A percentile compares a stretch with the other conserved stretches of the same genome.
phyloP scores from a whole-genome alignment of 2,113 vertebrate genomes.

The Murina feae region DNA sequence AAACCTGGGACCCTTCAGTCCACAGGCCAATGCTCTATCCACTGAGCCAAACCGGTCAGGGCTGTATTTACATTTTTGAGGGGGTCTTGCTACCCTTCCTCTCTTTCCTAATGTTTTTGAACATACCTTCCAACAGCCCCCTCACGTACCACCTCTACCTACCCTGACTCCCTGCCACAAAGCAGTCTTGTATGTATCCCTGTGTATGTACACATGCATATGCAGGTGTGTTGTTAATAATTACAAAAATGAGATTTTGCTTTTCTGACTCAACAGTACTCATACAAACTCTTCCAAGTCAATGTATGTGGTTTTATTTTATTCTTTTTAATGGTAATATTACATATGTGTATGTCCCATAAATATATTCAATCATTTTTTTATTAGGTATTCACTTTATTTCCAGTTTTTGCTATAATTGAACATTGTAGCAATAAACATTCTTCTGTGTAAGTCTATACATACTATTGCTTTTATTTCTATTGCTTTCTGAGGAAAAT shows the following conservation, averaged over 20 bases:
- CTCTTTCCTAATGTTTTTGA: not conserved
- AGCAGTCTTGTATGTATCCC: not conserved
- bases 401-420: not conserved
- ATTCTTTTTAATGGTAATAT: not conserved
- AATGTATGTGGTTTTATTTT: not conserved
- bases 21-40: too few species aligned
- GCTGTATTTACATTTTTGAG: not conserved
- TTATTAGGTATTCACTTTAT: not conserved
- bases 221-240: not conserved
- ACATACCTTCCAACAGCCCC: not conserved
- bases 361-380: not conserved
- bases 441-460: not conserved
- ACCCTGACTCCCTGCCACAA: not conserved
- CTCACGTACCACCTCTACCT: not conserved
- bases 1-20: too few species aligned
- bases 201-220: not conserved
- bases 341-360: not conserved
- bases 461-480: not conserved
- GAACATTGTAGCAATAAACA: not conserved
- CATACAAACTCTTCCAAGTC: not conserved
- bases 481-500: not conserved
- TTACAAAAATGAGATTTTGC: constrained; percentile 11
- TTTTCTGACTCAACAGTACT: not conserved
- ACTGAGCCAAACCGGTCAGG: too few species aligned
- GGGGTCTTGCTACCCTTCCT: not conserved